A percentile compares a stretch with the other conserved stretches of the same genome.
Conservation (phyloP, 2,888 invertebrate genomes). For the Trissoscelio sp. region DNA sequence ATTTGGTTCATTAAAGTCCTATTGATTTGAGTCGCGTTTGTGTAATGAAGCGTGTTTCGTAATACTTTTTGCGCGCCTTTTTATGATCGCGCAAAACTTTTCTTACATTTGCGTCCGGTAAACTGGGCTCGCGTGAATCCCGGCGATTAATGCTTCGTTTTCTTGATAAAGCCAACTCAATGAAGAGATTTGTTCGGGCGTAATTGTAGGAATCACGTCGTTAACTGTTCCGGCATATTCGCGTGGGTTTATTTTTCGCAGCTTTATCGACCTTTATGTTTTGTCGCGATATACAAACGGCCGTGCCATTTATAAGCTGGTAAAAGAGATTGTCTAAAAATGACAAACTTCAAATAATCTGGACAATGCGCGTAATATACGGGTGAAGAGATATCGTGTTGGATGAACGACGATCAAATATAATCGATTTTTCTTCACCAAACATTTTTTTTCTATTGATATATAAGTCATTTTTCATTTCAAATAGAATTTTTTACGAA, state of each 20-base stretch:
- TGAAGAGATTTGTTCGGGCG: conserved; percentile 53
- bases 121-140: conserved; percentile 49
- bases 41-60: conserved; percentile 59
- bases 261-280: conserved; percentile 8
- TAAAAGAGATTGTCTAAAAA: conserved; percentile 18
- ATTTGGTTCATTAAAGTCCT: conserved; percentile 51
- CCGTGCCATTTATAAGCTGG: conserved; percentile 26
- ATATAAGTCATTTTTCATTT: too few species aligned
- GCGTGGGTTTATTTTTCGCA: conserved; percentile 10
- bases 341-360: conserved; percentile 21
- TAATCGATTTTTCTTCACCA: too few species aligned
- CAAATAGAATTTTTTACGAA: too few species aligned
- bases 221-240: conserved; percentile 43
- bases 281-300: not conserved
- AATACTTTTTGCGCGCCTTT: conserved; percentile 14
- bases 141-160: conserved; percentile 49
- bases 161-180: conserved; percentile 44
- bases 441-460: too few species aligned
- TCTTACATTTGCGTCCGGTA: conserved; percentile 12
- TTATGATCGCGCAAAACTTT: conserved; percentile 30
- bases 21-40: conserved; percentile 50
- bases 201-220: conserved; percentile 48
- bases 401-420: too few species aligned
- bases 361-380: conserved; percentile 23
- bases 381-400: conserved; percentile 15